Conservation (phyloP, 2,797 vertebrate genomes). For the Mastacembelus armatus region DNA sequence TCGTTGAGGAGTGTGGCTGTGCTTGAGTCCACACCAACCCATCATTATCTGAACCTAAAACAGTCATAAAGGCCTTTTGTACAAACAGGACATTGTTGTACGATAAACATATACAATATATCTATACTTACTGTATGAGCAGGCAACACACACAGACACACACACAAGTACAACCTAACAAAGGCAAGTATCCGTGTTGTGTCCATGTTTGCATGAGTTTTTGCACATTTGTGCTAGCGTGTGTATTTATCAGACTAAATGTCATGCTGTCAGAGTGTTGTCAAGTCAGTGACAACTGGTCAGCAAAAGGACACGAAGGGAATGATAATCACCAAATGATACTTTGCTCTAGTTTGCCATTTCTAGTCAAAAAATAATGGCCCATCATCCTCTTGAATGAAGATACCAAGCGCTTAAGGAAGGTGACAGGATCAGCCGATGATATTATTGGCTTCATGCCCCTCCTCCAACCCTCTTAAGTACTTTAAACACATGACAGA, state of each 20-base stretch:
- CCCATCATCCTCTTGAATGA: conserved; percentile 72
- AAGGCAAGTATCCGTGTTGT: conserved; percentile 45
- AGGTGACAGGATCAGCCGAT: conserved; percentile 66
- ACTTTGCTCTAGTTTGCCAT: conserved; percentile 83
- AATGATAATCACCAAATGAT: conserved; percentile 80
- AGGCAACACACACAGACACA: conserved; percentile 42
- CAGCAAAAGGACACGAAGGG: conserved; percentile 75
- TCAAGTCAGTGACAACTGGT: conserved; percentile 36
- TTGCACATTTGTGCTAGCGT: conserved; percentile 63
- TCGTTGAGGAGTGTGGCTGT: conserved; percentile 99
- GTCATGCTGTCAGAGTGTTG: conserved; percentile 47
- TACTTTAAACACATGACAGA: conserved; percentile 74
- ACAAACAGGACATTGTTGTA: conserved; percentile 74
- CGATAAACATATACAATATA: conserved; percentile 78
- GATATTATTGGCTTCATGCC: conserved; percentile 52
- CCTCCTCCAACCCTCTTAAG: conserved; percentile 64
- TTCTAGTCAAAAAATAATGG: conserved; percentile 85
- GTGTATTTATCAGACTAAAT: conserved; percentile 76
- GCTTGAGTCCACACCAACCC: conserved; percentile 84
- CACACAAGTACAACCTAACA: conserved; percentile 62
- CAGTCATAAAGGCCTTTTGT: conserved; percentile 71
- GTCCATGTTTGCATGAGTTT: conserved; percentile 39
- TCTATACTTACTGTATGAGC: conserved; percentile 75
- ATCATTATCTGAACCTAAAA: conserved; percentile 49
- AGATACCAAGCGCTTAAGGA: conserved; percentile 78